phyloP scores from a whole-genome alignment of 1,140 invertebrate genomes.

The Philaenus spumarius region DNA sequence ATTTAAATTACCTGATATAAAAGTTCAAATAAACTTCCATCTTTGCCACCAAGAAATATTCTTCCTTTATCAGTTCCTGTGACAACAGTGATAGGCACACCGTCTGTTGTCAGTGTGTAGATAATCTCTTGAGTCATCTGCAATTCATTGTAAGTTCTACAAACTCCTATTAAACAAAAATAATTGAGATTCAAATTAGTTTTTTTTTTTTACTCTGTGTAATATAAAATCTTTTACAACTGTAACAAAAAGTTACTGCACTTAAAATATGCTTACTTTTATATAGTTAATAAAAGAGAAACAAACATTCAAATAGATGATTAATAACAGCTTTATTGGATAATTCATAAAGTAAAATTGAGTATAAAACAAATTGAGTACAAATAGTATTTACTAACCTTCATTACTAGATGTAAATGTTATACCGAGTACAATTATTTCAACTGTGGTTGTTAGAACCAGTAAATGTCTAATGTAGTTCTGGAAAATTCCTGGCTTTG shows the following conservation, averaged over 20 bases:
- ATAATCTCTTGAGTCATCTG: conserved; percentile 90
- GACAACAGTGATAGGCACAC: conserved; percentile 76
- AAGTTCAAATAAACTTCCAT: conserved; percentile 94
- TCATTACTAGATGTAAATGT: conserved; percentile 45
- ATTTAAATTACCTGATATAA: conserved; percentile 69
- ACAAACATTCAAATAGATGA: no score
- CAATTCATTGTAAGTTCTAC: conserved; percentile 58
- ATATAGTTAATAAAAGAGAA: no score
- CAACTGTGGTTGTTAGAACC: conserved; percentile 84
- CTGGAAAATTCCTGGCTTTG: conserved; percentile 81
- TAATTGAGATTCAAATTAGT: no score
- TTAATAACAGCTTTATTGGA: no score
- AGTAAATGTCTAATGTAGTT: conserved; percentile 88
- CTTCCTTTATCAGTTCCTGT: conserved; percentile 74
- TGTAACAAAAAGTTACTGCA: no score
- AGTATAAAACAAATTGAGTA: no score
- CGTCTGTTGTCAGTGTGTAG: conserved; percentile 88
- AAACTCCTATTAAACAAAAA: no score
- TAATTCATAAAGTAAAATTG: no score
- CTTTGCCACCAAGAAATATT: conserved; percentile 91
- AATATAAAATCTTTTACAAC: no score
- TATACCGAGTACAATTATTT: conserved; percentile 86
- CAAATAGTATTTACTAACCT: no score
- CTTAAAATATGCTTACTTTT: no score
- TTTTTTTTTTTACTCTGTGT: no score